phyloP scores from a whole-genome alignment of 1,140 invertebrate species.

The Heliothis subflexa region DNA sequence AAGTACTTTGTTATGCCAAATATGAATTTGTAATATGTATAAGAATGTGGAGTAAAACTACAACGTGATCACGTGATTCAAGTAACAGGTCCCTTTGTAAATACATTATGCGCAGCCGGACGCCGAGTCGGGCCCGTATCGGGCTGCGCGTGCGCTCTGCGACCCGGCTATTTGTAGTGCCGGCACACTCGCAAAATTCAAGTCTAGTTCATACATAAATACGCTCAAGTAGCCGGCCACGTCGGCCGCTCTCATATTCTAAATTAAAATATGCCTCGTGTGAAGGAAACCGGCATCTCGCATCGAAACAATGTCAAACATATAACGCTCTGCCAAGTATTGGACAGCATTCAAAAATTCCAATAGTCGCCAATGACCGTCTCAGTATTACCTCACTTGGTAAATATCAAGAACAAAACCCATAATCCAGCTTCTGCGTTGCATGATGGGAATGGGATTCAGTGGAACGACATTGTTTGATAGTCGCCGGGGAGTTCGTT shows the following conservation, averaged over 20 bases:
- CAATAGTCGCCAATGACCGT: slow-evolving; percentile 59
- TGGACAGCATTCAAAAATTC: slow-evolving; percentile 55
- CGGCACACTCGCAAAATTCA: slow-evolving; percentile 63
- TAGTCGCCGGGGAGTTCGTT: too few relatives aligned
- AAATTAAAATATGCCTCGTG: slow-evolving; percentile 33
- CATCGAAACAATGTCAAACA: slow-evolving; percentile 45
- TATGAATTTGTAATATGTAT: background rate
- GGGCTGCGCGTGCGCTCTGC: slow-evolving; percentile 36
- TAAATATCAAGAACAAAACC: too few relatives aligned
- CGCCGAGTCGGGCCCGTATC: slow-evolving; percentile 13
- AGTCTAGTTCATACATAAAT: slow-evolving; percentile 58
- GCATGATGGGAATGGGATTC: too few relatives aligned
- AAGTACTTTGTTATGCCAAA: background rate
- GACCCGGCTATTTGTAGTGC: slow-evolving; percentile 65
- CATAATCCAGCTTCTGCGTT: too few relatives aligned
- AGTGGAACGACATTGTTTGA: too few relatives aligned
- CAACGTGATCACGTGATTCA: background rate
- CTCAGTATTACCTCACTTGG: slow-evolving; percentile 45
- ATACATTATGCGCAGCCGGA: slow-evolving; percentile 35
- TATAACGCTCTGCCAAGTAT: slow-evolving; percentile 26
- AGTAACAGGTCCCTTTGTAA: slow-evolving; percentile 38
- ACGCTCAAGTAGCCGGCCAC: slow-evolving; percentile 1
- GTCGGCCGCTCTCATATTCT: slow-evolving; percentile 40
- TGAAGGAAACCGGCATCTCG: slow-evolving; percentile 43
- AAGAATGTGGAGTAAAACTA: background rate